These are phyloP conservation scores for Herpetotheres cachinnans DNA, from an alignment of 2,113 vertebrate species.

Conservation along the genomic window DNA sequence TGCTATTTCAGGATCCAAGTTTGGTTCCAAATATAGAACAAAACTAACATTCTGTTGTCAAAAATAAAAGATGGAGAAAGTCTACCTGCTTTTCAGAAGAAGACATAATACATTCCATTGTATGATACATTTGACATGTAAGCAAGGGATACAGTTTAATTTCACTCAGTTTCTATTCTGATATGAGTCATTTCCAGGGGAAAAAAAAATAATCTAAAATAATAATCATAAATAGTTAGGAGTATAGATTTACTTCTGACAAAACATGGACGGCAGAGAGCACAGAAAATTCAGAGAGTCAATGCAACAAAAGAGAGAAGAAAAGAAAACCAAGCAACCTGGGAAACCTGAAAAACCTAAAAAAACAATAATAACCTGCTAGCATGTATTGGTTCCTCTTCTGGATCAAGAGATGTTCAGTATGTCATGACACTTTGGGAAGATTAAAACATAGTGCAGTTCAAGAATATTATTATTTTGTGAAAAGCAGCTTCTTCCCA, in stretches of 20 bases:
- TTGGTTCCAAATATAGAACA: not conserved
- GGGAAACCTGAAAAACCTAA: not conserved
- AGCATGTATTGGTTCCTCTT: not conserved
- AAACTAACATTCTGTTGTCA: not conserved
- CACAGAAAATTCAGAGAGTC: not conserved
- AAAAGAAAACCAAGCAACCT: not conserved
- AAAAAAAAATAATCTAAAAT: not conserved
- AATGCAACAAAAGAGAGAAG: not conserved
- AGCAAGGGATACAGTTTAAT: not conserved
- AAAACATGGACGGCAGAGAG: not conserved
- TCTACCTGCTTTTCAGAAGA: not conserved
- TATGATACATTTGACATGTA: not conserved
- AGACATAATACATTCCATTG: not conserved
- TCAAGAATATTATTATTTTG: not conserved
- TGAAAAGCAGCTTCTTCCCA: not conserved
- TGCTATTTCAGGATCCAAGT: not conserved
- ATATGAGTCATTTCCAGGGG: not conserved
- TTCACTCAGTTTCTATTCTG: not conserved
- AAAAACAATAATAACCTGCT: not conserved
- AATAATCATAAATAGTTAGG: fast-evolving
- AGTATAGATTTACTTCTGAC: not conserved
- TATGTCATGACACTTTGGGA: not conserved
- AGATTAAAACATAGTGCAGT: not conserved
- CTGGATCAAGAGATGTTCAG: not conserved
- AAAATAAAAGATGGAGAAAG: not conserved